These are phyloP conservation scores for Pyrrhosoma nymphula DNA, from an alignment of 2,888 invertebrate genomes.

Conservation along the genomic window DNA sequence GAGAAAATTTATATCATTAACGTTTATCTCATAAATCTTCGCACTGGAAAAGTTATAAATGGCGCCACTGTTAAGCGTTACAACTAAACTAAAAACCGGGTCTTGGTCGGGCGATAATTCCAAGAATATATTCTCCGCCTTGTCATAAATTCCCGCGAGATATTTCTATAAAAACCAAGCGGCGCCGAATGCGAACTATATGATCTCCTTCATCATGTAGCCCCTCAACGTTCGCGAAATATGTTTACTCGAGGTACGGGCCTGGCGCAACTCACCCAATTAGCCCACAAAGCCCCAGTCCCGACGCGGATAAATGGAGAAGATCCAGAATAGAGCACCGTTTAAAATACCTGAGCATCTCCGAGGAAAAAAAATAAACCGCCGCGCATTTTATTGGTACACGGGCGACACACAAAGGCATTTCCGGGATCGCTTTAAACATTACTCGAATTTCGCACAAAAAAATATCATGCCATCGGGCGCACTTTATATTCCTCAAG, in stretches of 20 bases:
- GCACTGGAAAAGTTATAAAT: neutral
- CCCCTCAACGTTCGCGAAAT: neutral
- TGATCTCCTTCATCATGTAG: neutral
- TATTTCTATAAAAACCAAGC: neutral
- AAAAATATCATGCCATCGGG: neutral
- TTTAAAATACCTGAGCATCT: constrained; percentile 16
- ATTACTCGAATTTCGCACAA: neutral
- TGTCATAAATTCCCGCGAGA: neutral
- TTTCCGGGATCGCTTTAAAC: neutral
- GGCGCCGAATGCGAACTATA: neutral
- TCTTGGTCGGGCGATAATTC: neutral
- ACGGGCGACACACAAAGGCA: neutral
- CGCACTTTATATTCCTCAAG: neutral
- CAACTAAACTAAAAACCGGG: neutral
- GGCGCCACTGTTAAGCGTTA: neutral
- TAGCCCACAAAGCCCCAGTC: neutral
- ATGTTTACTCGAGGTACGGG: neutral
- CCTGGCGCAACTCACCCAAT: neutral
- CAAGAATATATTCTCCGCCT: neutral
- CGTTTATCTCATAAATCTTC: neutral
- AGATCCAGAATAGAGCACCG: neutral
- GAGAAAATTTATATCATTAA: neutral
- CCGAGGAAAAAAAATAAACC: neutral
- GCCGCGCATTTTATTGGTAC: neutral
- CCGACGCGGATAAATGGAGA: neutral